Base-by-base conservation (phyloP, 2,888 invertebrate genomes). In the Drosophila affinis region DNA sequence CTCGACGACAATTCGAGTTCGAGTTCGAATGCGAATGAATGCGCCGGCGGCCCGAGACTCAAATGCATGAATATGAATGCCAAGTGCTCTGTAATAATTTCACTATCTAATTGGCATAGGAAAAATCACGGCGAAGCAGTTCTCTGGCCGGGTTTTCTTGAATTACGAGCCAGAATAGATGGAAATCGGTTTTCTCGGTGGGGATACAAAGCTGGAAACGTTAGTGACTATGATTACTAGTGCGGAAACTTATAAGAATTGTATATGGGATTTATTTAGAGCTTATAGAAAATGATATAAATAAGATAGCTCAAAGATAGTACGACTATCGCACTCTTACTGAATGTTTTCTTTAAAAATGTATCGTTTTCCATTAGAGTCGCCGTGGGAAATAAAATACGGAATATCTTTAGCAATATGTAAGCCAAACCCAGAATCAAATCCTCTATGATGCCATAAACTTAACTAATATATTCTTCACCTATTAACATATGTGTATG, bases 51-150 rank as follows among this genome's bases (percentile, higher is more conserved):
- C 10, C 32, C 32, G 32, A 32, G 32, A 24, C 24, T 24, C 7
- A 81, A 87, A 73, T 78, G 86, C 76, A 73, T 75, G 80, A 86
- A 83, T 86, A 88, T 75, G 80, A 86, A 83, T 86, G 81, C 81
- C 84, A 80, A 62, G 67, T 87, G 84, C 78, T 65, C 68, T 69
- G 62, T 56, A 69, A 72, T 58, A 39, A 86, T 88, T 88, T 82
- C 77, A 79, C 58, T 72, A 69, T 39, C 46, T 65, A 77, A 81
- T 62, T 82, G 67, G 48, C 34, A 44, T 12, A 49, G 62, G 34
- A 39, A 67, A 34, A 68, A 24, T 17, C 53, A 53, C 12, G 18
- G 27, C 47, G 21, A 12, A 34, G 62, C 29, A 18, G 61, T 45
- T 18, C 14, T 29, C 17, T 27, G 53, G 34, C 46, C 34, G 18